Evolutionary conservation across 1,140 invertebrate genomes (phyloP).

Genomic region (Hermetia illucens): DNA sequence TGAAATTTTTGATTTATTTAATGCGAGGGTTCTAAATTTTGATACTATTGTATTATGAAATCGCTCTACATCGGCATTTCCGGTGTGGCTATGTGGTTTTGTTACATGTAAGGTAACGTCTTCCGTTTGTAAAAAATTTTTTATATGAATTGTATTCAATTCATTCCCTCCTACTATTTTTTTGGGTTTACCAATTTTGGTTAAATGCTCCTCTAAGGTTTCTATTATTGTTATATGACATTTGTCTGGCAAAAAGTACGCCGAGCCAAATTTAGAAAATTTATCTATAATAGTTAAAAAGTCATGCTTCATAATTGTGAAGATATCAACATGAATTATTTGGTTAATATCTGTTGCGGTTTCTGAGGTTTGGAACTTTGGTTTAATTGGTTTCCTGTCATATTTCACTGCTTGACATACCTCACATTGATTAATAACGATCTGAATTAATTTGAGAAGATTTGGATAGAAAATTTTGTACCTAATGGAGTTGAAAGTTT

Average conservation of each 20-base stretch:
- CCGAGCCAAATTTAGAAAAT: conserved; percentile 6
- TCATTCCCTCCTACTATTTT: conserved; percentile 7
- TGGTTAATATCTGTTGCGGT: conserved; percentile 7
- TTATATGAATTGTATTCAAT: conserved; percentile 7
- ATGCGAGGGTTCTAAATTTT: conserved; percentile 5
- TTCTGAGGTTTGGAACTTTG: conserved; percentile 9
- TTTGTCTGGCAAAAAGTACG: conserved; percentile 4
- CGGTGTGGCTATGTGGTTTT: conserved; percentile 9
- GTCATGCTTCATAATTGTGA: conserved; percentile 2
- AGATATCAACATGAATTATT: conserved; percentile 8
- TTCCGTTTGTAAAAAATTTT: conserved; percentile 6
- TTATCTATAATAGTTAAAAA: conserved; percentile 9
- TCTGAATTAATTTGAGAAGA: too few species aligned
- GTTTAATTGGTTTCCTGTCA: conserved; percentile 9
- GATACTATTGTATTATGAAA: conserved; percentile 6
- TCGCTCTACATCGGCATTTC: conserved; percentile 8
- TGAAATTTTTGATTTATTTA: conserved; percentile 3
- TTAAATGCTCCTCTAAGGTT: conserved; percentile 4
- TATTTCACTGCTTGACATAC: too few species aligned
- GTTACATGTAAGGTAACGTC: conserved; percentile 6
- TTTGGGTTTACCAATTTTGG: conserved; percentile 4
- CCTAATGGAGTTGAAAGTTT: conserved; percentile 7
- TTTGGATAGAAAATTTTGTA: too few species aligned
- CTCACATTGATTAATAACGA: too few species aligned
- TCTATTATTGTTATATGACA: conserved; percentile 6